phyloP scores from a whole-genome alignment of 2,888 invertebrate species.

The Apodemia duryi region DNA sequence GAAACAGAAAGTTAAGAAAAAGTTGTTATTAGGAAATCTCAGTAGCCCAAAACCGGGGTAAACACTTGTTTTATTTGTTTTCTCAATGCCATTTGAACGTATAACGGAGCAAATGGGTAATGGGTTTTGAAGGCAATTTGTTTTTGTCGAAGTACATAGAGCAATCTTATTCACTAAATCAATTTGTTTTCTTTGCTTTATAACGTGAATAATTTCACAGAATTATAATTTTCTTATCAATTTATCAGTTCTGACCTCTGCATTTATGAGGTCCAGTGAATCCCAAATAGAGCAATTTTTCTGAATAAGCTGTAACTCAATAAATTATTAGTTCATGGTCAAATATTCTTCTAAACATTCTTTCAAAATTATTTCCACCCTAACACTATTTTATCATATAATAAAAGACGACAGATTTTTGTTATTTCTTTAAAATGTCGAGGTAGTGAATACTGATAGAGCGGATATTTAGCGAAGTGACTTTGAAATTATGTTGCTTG shows the following conservation, averaged over 20 bases:
- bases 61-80: not conserved
- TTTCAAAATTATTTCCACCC: too few relatives aligned
- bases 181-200: not conserved
- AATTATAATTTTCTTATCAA: too few relatives aligned
- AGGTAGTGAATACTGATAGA: not conserved
- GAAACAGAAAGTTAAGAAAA: too few relatives aligned
- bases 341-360: too few relatives aligned
- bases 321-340: too few relatives aligned
- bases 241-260: too few relatives aligned
- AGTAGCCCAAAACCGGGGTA: not conserved
- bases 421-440: not conserved
- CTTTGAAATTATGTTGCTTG: constrained; percentile 34
- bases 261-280: too few relatives aligned
- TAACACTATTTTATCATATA: too few relatives aligned
- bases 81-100: constrained; percentile 9
- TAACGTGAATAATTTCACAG: not conserved
- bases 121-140: constrained; percentile 1
- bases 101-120: not conserved
- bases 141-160: not conserved
- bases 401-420: too few relatives aligned
- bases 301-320: too few relatives aligned
- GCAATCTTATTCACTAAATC: not conserved
- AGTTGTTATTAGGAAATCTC: too few relatives aligned
- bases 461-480: constrained; percentile 24
- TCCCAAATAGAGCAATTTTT: too few relatives aligned